Evolutionary conservation across 2,888 invertebrate genomes (phyloP).

Genomic region (Hemaris fuciformis): DNA sequence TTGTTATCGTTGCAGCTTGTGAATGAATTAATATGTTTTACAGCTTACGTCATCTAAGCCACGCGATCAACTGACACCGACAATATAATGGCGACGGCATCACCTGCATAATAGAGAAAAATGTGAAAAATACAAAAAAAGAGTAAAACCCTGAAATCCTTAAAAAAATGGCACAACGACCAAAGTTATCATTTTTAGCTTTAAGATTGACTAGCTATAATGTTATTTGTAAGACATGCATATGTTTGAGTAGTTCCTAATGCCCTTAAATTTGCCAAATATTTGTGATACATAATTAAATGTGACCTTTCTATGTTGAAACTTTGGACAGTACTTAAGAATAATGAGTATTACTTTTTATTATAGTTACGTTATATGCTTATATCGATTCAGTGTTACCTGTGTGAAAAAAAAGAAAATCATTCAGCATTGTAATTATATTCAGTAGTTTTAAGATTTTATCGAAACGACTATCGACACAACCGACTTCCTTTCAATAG

Average conservation of each 20-base stretch:
- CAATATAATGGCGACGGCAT: slow-evolving; percentile 64
- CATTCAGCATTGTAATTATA: slow-evolving; percentile 68
- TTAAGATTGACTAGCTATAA: slow-evolving; percentile 69
- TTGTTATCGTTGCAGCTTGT: no score
- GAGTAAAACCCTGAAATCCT: slow-evolving; percentile 64
- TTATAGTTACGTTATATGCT: slow-evolving; percentile 18
- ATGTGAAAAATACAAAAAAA: slow-evolving; percentile 62
- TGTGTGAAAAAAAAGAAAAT: slow-evolving; percentile 51
- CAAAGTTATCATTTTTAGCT: slow-evolving; percentile 69
- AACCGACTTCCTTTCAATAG: slow-evolving; percentile 64
- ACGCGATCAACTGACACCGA: slow-evolving; percentile 73
- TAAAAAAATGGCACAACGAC: slow-evolving; percentile 82
- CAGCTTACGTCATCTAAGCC: slow-evolving; percentile 47
- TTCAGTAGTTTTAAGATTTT: slow-evolving; percentile 31
- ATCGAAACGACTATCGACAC: slow-evolving; percentile 71
- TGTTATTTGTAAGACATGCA: slow-evolving; percentile 34
- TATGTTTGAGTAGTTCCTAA: slow-evolving; percentile 43
- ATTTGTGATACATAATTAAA: slow-evolving; percentile 30
- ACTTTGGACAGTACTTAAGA: slow-evolving; percentile 1
- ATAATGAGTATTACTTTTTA: slow-evolving; percentile 18
- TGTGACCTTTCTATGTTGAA: slow-evolving; percentile 19
- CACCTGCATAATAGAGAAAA: slow-evolving; percentile 40
- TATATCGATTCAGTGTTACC: slow-evolving; percentile 34
- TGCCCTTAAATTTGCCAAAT: slow-evolving; percentile 37
- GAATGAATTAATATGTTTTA: slow-evolving; percentile 27